Base-by-base conservation (phyloP, 2,797 vertebrate species). In the Mycteria americana region DNA sequence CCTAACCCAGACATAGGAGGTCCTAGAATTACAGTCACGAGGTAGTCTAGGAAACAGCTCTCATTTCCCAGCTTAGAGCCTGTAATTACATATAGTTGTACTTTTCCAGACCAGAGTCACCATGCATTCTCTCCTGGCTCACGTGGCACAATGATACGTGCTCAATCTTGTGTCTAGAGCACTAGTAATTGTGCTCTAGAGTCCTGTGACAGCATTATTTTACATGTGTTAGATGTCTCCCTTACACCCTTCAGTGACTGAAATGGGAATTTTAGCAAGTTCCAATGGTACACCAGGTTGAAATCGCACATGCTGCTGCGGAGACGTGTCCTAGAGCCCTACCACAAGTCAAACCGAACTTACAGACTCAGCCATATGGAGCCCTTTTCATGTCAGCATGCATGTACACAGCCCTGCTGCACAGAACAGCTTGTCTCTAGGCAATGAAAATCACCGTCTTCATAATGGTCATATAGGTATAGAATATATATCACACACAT, bases 101-200 rank as follows among this genome's bases (percentile, higher is more conserved):
- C 43, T 94, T 94, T 94, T 95, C 91, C 96, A 94, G 74, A 70
- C 25, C 60, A 64, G 51, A 85, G 48, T 18, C 63, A 70, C 56
- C 94, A 89, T 18, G 8, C 81, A 33, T 88, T 93, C 67, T 80
- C 56, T 88, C 28, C 39, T 25, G 48, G 81, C 78, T 95, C 95
- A 91, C 18, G 0, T 68, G 85, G 51, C 8, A 6, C 65, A 86
- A 25, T 1, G 6, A 43, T 28, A 65, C 6, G 5, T 89, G 88
- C 59, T 86, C 84, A 73, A 0, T 37, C 80, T 84, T 37, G 1
- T 48, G 65, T 21, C 69, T 48, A 43, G 27, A 76, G 77, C 57
- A 37, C 43, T 8, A 39, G 33, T 18, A 25, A 81, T 31, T 0
- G 0, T 53, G 74, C 45, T 56, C 19, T 25, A 39, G 27, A 19